Conservation (phyloP, 2,888 invertebrate genomes). For the Hemicrepidius hirtus region DNA sequence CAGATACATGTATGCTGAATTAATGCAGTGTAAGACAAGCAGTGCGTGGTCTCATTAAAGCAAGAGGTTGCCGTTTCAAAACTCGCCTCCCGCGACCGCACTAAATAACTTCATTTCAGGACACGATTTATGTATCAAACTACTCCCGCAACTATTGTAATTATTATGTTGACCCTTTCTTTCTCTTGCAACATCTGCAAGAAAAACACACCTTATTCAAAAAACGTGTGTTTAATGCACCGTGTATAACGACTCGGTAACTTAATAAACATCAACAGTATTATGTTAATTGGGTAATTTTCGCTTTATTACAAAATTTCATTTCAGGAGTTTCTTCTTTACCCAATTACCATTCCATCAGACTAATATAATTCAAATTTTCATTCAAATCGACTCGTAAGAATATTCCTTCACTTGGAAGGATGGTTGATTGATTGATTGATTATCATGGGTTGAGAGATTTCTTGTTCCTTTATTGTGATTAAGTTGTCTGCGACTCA, state of each 20-base stretch:
- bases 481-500: too few species aligned
- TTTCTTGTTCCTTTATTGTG: too few species aligned
- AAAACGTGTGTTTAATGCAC: constrained; percentile 7
- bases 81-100: constrained; percentile 51
- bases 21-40: constrained; percentile 63
- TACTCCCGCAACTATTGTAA: constrained; percentile 50
- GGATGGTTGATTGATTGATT: too few species aligned
- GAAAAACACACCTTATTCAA: constrained; percentile 13
- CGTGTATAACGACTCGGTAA: neutral
- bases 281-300: too few species aligned
- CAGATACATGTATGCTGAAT: constrained; percentile 59
- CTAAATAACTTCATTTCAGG: constrained; percentile 57
- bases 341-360: too few species aligned
- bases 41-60: constrained; percentile 64
- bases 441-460: too few species aligned
- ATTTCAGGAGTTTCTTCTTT: too few species aligned
- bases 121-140: constrained; percentile 54
- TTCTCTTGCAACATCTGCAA: constrained; percentile 20
- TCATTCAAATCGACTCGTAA: too few species aligned
- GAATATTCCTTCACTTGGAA: too few species aligned
- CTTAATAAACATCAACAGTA: neutral
- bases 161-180: constrained; percentile 38
- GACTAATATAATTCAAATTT: too few species aligned
- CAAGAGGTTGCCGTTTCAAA: constrained; percentile 56
- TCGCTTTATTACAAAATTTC: too few species aligned